A percentile compares a stretch with the other conserved stretches of the same genome.
These are phyloP conservation scores for Muraenolepis orangiensis DNA, from an alignment of 2,797 vertebrate genomes.

Conservation along the genomic window DNA sequence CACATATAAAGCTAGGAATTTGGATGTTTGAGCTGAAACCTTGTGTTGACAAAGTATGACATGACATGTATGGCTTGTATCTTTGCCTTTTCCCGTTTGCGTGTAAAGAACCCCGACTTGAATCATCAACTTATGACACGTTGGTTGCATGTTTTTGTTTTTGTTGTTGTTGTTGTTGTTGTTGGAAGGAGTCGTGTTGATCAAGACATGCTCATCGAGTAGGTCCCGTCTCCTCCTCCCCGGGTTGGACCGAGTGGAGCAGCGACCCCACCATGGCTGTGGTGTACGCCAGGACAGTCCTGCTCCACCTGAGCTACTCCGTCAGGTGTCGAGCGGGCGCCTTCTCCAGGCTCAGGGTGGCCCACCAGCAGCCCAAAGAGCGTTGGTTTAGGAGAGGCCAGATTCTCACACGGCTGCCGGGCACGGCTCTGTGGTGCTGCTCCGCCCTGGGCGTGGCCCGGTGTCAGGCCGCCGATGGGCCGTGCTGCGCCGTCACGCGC, in stretches of 20 bases:
- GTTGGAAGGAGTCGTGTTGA: not conserved
- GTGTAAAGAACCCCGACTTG: too few relatives aligned
- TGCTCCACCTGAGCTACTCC: conserved; percentile 52
- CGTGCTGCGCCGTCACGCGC: conserved; percentile 6
- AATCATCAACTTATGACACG: too few relatives aligned
- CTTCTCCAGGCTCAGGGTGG: conserved; percentile 36
- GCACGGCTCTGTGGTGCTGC: conserved; percentile 70
- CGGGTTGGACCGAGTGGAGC: conserved; percentile 5
- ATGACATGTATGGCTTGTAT: too few relatives aligned
- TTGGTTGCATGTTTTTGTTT: not conserved
- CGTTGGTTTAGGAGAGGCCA: conserved; percentile 44
- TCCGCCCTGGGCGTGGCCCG: conserved; percentile 41
- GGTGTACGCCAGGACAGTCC: conserved; percentile 49
- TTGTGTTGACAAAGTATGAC: too few relatives aligned
- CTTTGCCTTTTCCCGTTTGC: too few relatives aligned
- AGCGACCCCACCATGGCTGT: conserved; percentile 31
- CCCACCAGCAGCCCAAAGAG: conserved; percentile 28
- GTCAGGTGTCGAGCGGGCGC: conserved; percentile 42
- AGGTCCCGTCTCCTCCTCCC: not conserved
- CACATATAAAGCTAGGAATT: too few relatives aligned
- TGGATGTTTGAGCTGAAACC: too few relatives aligned
- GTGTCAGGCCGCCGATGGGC: conserved; percentile 51
- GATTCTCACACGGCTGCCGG: conserved; percentile 62
- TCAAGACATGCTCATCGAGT: too few relatives aligned
- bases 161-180: too few relatives aligned